A percentile compares a stretch with the other conserved stretches of the same genome.
phyloP scores from a whole-genome alignment of 2,888 invertebrate species.

The Agrotis exclamationis region DNA sequence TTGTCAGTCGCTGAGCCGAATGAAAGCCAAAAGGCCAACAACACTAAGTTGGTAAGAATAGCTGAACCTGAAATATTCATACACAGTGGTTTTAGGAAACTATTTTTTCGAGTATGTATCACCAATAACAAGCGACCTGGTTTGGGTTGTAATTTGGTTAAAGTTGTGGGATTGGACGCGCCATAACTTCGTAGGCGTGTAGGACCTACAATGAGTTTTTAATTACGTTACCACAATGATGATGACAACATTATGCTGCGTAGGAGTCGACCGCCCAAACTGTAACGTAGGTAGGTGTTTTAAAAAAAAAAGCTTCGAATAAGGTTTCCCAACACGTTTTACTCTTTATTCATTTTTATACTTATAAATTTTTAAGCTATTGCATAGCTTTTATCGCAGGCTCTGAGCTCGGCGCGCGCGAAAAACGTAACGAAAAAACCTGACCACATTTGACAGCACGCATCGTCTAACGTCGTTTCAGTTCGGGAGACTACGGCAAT shows the following conservation, averaged over 20 bases:
- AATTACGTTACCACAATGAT: constrained; percentile 54
- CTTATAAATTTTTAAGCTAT: too few relatives aligned
- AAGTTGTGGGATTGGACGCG: not conserved
- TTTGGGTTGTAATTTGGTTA: not conserved
- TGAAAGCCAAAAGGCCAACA: too few relatives aligned
- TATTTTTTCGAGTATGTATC: not conserved
- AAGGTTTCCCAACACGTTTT: not conserved
- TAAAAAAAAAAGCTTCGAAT: constrained; percentile 29
- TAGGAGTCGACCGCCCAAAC: constrained; percentile 54
- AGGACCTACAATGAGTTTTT: constrained; percentile 47
- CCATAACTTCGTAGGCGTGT: constrained; percentile 11
- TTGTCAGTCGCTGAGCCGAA: too few relatives aligned
- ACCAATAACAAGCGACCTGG: not conserved
- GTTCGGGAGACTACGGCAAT: too few relatives aligned
- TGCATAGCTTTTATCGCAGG: too few relatives aligned
- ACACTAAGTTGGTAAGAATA: too few relatives aligned
- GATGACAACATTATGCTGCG: constrained; percentile 52
- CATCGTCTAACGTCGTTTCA: too few relatives aligned
- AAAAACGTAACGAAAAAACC: too few relatives aligned
- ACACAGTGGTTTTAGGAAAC: not conserved
- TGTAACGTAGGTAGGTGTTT: constrained; percentile 30
- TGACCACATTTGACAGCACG: too few relatives aligned
- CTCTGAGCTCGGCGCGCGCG: too few relatives aligned
- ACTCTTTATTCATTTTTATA: too few relatives aligned
- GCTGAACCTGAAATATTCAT: not conserved